Conservation (phyloP, 2,888 invertebrate genomes). For the Amblyjoppa proteus region DNA sequence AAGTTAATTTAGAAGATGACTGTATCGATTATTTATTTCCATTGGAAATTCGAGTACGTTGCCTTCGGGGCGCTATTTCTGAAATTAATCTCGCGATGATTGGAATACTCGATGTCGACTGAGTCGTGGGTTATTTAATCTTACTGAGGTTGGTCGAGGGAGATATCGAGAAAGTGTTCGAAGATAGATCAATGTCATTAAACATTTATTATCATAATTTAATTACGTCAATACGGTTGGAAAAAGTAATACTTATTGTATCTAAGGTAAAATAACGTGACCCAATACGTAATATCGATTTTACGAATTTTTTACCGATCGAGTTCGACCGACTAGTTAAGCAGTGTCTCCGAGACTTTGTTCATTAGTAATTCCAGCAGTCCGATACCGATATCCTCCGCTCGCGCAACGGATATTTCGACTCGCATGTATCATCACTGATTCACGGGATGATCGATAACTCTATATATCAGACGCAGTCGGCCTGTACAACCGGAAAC, state of each 20-base stretch:
- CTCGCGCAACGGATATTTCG: neutral
- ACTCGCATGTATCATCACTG: neutral
- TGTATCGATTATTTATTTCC: neutral
- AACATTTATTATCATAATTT: neutral
- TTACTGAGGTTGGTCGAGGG: neutral
- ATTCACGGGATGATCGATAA: neutral
- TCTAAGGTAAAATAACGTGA: neutral
- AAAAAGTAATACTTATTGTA: neutral
- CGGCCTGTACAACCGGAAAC: no score
- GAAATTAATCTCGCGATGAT: neutral
- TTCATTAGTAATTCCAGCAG: neutral
- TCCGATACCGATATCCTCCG: no score
- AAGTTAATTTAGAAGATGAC: no score
- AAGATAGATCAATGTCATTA: neutral
- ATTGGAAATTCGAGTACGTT: neutral
- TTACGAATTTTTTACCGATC: neutral
- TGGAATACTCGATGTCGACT: neutral
- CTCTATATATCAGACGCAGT: no score
- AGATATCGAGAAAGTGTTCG: neutral
- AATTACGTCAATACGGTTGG: neutral
- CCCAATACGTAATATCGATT: neutral
- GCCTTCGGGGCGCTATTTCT: neutral
- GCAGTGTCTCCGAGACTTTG: neutral
- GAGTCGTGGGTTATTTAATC: neutral
- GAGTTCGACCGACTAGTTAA: neutral